Evolutionary conservation across 1,140 invertebrate species (phyloP).

Genomic region (Drosophila repleta): DNA sequence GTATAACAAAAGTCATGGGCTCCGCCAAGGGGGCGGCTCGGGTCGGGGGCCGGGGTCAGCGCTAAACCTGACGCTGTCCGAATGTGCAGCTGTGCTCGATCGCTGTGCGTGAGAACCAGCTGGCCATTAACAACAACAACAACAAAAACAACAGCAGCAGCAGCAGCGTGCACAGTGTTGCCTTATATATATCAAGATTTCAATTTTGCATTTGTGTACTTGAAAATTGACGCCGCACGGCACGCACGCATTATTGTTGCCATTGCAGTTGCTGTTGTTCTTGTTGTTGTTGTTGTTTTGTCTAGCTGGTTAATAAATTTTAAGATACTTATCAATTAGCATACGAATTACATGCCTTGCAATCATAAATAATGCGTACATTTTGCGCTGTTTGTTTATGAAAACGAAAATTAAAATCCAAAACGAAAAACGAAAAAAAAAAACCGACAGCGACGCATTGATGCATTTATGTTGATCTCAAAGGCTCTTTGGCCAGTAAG

Average conservation of each 20-base stretch:
- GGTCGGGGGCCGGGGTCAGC: constrained; percentile 43
- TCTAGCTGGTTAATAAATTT: constrained; percentile 80
- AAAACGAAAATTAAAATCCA: constrained; percentile 47
- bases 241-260: constrained; percentile 72
- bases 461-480: constrained; percentile 75
- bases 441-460: constrained; percentile 42
- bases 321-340: constrained; percentile 82
- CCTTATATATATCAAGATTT: constrained; percentile 82
- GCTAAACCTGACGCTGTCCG: constrained; percentile 52
- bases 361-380: constrained; percentile 83
- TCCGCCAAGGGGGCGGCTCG: constrained; percentile 38
- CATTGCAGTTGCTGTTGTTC: constrained; percentile 14
- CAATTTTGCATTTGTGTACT: constrained; percentile 79
- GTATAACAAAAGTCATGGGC: constrained; percentile 73
- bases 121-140: constrained; percentile 48
- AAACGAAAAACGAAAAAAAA: constrained; percentile 23
- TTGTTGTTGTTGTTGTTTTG: constrained; percentile 23
- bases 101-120: constrained; percentile 74
- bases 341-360: constrained; percentile 83
- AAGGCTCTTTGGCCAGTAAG: constrained; percentile 37
- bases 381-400: constrained; percentile 51
- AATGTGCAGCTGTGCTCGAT: constrained; percentile 67
- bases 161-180: constrained; percentile 21
- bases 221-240: constrained; percentile 78
- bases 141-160: constrained; percentile 23